A percentile compares a stretch with the other conserved stretches of the same genome.
Conservation (phyloP, 2,113 vertebrate species). For the Cavia porcellus region DNA sequence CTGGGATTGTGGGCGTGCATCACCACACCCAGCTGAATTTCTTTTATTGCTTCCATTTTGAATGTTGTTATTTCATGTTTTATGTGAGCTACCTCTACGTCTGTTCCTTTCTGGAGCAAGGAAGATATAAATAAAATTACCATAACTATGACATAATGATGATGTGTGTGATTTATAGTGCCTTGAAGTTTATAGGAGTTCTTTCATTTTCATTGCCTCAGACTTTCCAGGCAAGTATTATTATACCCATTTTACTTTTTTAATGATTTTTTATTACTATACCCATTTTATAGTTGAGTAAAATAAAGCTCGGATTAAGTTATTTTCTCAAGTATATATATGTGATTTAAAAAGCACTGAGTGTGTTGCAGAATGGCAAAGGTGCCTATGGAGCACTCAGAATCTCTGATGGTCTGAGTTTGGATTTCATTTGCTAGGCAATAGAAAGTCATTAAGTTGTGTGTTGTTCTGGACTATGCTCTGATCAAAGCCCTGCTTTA, state of each 20-base stretch:
- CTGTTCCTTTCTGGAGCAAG: constrained; percentile 60
- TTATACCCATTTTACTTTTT: constrained; percentile 70
- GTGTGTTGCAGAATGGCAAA: neutral
- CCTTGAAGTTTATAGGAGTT: constrained; percentile 55
- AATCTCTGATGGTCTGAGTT: neutral
- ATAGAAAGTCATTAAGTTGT: neutral
- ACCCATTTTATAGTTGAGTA: constrained; percentile 73
- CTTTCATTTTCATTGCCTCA: constrained; percentile 49
- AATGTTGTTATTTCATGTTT: constrained; percentile 53
- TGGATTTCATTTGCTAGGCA: neutral
- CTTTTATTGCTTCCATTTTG: constrained; percentile 68
- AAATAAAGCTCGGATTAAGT: constrained; percentile 50
- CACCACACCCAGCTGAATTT: neutral
- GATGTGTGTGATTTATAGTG: constrained; percentile 65
- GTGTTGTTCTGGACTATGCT: neutral
- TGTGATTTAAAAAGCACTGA: constrained; percentile 13
- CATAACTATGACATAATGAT: constrained; percentile 60
- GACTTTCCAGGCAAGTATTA: constrained; percentile 54
- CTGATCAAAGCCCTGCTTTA: constrained; percentile 41
- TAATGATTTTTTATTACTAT: constrained; percentile 19
- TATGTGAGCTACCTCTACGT: constrained; percentile 33
- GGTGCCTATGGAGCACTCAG: neutral
- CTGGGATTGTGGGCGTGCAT: too few relatives aligned
- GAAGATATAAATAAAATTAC: constrained; percentile 62
- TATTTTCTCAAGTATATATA: neutral